Conservation (phyloP, 1,140 invertebrate species). For the Papilio glaucus region DNA sequence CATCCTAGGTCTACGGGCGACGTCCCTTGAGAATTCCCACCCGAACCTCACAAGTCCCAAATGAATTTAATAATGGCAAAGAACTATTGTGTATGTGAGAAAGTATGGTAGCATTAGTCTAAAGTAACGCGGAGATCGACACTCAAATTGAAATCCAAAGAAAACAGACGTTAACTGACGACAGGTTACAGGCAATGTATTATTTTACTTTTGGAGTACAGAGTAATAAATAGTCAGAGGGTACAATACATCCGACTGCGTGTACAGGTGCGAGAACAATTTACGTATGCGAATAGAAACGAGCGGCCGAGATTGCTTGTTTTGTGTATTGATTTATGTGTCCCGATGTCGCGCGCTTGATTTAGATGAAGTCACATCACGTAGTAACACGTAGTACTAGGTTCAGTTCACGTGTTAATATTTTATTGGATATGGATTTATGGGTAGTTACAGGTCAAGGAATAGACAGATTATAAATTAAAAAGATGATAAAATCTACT, state of each 20-base stretch:
- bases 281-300: conserved; percentile 44
- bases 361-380: background rate
- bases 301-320: conserved; percentile 25
- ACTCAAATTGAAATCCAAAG: too few relatives aligned
- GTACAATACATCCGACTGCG: conserved; percentile 6
- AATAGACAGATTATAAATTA: too few relatives aligned
- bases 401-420: background rate
- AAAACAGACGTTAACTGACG: background rate
- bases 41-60: too few relatives aligned
- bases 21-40: too few relatives aligned
- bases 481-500: too few relatives aligned
- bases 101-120: too few relatives aligned
- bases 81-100: too few relatives aligned
- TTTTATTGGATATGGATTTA: too few relatives aligned
- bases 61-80: too few relatives aligned
- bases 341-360: conserved; percentile 12
- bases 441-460: too few relatives aligned
- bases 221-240: conserved; percentile 21
- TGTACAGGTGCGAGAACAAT: conserved; percentile 43
- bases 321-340: conserved; percentile 44
- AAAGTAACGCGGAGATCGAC: too few relatives aligned
- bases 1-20: too few relatives aligned
- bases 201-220: background rate
- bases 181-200: background rate
- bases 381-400: background rate